Percentiles rank a stretch among this genome's conserved stretches.
Evolutionary conservation across 2,797 vertebrate genomes (phyloP).

Genomic region (Xiphorhynchus erythropygius): DNA sequence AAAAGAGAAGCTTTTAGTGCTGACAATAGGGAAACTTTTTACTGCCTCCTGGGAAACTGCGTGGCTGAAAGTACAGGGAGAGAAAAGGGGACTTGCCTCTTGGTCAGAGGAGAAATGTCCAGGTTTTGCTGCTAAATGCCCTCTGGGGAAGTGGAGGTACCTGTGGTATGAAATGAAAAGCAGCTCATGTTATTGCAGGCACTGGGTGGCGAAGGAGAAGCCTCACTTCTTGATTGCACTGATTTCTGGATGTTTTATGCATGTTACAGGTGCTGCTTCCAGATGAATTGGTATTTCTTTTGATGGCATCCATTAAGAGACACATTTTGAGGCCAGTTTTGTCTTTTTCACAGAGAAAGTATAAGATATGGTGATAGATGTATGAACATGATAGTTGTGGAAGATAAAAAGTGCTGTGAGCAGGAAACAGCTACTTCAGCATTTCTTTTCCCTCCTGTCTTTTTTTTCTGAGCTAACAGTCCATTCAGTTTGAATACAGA

Average conservation of each 20-base stretch:
- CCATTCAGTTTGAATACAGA: not conserved
- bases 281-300: not conserved
- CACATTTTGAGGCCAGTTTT: not conserved
- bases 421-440: not conserved
- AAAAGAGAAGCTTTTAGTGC: not conserved
- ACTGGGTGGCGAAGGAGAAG: not conserved
- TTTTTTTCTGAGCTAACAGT: not conserved
- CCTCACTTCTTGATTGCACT: not conserved
- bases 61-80: not conserved
- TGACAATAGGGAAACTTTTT: not conserved
- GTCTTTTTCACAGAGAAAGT: not conserved
- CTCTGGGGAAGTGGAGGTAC: not conserved
- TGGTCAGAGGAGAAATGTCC: not conserved
- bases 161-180: not conserved
- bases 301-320: not conserved
- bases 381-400: not conserved
- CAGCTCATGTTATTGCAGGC: accelerated
- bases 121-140: not conserved
- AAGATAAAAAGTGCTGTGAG: not conserved
- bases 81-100: not conserved
- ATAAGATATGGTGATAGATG: not conserved
- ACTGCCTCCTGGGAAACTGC: not conserved
- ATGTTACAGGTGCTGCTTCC: not conserved
- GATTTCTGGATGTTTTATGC: not conserved
- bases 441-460: not conserved